Evolutionary conservation across 2,888 invertebrate species (phyloP), one percentile per base, ranked within the genome.

Genomic region (Eupithecia pulchellata): DNA sequence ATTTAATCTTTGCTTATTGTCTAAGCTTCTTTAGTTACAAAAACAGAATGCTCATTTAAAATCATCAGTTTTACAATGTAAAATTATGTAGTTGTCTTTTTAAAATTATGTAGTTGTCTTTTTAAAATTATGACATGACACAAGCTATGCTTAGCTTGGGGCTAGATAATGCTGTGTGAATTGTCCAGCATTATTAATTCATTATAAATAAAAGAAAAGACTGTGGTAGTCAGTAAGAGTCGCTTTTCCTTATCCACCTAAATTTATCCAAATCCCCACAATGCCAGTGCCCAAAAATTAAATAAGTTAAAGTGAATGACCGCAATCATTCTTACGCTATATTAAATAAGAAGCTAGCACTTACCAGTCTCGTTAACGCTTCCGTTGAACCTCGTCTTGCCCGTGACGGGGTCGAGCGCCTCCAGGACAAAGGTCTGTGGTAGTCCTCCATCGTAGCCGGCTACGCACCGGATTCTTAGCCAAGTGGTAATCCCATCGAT

Each of bases 371-470:
- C 94, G 80, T 89, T 89, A 79, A 96, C 96, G 78, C 96, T 96
- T 78, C 96, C 94, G 85, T 97, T 97, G 75, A 97, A 94, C 67
- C 97, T 93, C 42, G 97, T 91, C 75, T 95, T 95, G 82, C 96
- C 96, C 25, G 97, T 97, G 80, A 95, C 91, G 0, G 97, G 96
- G 81, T 97, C 97, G 81, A 97, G 96, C 0, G 98, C 97, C 88
- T 98, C 98, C 71, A 98, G 91, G 66, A 97, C 94, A 90, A 98
- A 98, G 75, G 96, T 96, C 89, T 98, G 98, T 57, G 97, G 97
- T 71, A 98, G 95, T 0, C 98, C 98, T 1, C 98, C 98, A 84
- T 98, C 98, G 88, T 98, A 98, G 60, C 98, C 98, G 0, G 97
- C 96, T 72, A 97, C 96, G 89, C 98, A 98, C 81, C 97, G 97